Conservation (phyloP, 2,113 vertebrate species). For the Nicator chloris region DNA sequence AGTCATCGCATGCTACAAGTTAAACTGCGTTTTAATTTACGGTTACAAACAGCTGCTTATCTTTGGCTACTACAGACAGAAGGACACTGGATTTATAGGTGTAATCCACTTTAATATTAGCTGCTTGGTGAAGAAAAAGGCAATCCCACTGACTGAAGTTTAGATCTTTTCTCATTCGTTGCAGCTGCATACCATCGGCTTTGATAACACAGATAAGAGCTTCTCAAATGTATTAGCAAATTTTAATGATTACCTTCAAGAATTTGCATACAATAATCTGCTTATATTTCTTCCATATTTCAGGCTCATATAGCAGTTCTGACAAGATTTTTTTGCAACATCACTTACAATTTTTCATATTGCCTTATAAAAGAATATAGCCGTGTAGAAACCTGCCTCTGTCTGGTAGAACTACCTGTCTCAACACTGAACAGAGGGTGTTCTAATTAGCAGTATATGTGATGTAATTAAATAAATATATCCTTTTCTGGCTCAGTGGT, state of each 20-base stretch:
- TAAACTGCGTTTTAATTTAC: background rate
- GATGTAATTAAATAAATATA: background rate
- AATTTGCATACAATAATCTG: constrained; percentile 1
- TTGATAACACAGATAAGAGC: background rate
- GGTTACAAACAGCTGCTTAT: background rate
- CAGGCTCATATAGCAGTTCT: background rate
- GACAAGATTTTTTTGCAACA: background rate
- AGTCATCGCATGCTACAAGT: background rate
- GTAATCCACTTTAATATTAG: background rate
- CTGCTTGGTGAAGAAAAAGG: background rate
- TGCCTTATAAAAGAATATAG: background rate
- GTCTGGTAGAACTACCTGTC: background rate
- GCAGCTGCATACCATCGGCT: background rate
- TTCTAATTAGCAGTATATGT: background rate
- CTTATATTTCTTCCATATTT: background rate
- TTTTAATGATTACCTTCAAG: background rate
- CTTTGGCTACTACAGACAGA: background rate
- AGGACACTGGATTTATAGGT: background rate
- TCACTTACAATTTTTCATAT: background rate
- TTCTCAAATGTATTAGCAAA: background rate
- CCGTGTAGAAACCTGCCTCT: background rate
- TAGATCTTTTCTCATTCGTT: background rate
- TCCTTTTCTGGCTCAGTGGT: background rate
- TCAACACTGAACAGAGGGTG: background rate
- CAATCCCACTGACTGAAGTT: background rate